Conservation (phyloP, 2,888 invertebrate species). For the Ochropleura plecta region DNA sequence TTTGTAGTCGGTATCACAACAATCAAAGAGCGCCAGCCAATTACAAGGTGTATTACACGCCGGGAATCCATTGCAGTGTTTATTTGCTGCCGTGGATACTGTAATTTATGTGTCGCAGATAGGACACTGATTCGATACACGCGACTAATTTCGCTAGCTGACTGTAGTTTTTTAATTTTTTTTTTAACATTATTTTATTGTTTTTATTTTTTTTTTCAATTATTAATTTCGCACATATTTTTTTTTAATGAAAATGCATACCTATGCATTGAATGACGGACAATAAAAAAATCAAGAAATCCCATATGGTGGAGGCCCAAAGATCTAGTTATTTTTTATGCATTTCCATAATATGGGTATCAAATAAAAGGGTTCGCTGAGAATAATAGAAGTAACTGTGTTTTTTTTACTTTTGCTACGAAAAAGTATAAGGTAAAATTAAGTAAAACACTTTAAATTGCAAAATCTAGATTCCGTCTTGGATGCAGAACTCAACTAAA, state of each 20-base stretch:
- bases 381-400: too few relatives aligned
- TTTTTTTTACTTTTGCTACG: too few relatives aligned
- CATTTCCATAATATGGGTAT: too few relatives aligned
- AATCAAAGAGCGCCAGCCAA: constrained; percentile 72
- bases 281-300: too few relatives aligned
- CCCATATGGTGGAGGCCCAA: too few relatives aligned
- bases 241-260: too few relatives aligned
- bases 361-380: too few relatives aligned
- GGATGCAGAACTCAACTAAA: neutral
- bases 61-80: constrained; percentile 67
- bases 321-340: too few relatives aligned
- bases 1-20: constrained; percentile 65
- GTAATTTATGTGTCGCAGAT: constrained; percentile 72
- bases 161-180: constrained; percentile 15
- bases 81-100: constrained; percentile 66
- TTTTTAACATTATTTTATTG: neutral
- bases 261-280: too few relatives aligned
- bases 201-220: too few relatives aligned
- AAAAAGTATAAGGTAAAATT: too few relatives aligned
- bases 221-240: too few relatives aligned
- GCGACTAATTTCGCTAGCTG: constrained; percentile 56
- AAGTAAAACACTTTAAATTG: neutral
- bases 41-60: constrained; percentile 65
- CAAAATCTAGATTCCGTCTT: neutral
- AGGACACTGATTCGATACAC: constrained; percentile 59